phyloP scores from a whole-genome alignment of 1,140 invertebrate species.

The Sipha flava region DNA sequence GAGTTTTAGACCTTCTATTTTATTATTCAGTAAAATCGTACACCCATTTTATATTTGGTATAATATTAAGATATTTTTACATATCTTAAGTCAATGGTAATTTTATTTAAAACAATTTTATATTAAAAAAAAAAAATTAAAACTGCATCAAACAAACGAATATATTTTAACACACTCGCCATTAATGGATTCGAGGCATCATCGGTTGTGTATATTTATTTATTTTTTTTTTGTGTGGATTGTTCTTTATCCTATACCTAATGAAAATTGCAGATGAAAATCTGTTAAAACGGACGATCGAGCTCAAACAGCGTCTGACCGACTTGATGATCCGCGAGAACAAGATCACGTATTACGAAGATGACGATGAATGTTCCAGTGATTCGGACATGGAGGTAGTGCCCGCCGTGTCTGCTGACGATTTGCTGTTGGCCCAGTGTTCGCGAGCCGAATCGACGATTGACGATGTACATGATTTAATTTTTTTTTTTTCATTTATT shows the following conservation, averaged over 20 bases:
- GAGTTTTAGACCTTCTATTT: too few relatives aligned
- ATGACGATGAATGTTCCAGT: background rate
- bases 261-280: background rate
- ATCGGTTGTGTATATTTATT: too few relatives aligned
- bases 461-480: background rate
- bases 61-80: too few relatives aligned
- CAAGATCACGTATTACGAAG: background rate
- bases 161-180: too few relatives aligned
- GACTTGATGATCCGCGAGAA: background rate
- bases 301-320: background rate
- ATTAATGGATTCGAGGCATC: too few relatives aligned
- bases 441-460: too few relatives aligned
- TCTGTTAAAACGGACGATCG: background rate
- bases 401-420: background rate
- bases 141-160: too few relatives aligned
- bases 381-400: slow-evolving; percentile 23
- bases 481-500: background rate
- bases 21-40: too few relatives aligned
- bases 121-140: too few relatives aligned
- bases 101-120: too few relatives aligned
- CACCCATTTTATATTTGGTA: too few relatives aligned
- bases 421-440: background rate
- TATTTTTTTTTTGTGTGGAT: background rate
- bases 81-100: too few relatives aligned
- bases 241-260: background rate